phyloP scores from a whole-genome alignment of 2,888 invertebrate species.

The Pandemis cinnamomeana region DNA sequence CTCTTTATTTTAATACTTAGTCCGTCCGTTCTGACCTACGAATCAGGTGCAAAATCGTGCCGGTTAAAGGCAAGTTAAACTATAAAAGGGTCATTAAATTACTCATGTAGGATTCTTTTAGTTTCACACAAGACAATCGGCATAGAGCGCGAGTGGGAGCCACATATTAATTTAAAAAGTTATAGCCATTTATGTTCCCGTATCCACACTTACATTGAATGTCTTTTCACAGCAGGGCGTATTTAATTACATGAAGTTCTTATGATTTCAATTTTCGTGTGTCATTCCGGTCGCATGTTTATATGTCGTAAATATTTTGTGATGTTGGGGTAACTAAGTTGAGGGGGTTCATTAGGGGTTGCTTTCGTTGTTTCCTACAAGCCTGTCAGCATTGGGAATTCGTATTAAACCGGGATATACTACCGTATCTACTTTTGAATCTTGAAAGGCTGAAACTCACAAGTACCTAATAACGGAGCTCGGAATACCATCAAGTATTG shows the following conservation, averaged over 20 bases:
- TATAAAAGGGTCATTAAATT: neutral
- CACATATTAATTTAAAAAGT: neutral
- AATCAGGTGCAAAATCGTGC: neutral
- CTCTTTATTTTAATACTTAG: too few relatives aligned
- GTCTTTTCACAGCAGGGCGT: slow-evolving; percentile 17
- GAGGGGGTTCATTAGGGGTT: slow-evolving; percentile 56
- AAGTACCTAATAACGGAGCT: too few relatives aligned
- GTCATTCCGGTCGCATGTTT: slow-evolving; percentile 65
- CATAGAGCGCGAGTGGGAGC: neutral
- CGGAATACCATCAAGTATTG: neutral
- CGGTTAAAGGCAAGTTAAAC: neutral
- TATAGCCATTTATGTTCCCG: neutral
- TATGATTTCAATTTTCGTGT: slow-evolving; percentile 54
- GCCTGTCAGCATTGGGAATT: neutral
- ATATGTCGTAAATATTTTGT: slow-evolving; percentile 66
- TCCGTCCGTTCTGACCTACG: too few relatives aligned
- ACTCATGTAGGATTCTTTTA: neutral
- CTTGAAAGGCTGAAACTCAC: too few relatives aligned
- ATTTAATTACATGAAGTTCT: slow-evolving; percentile 43
- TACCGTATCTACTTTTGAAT: too few relatives aligned
- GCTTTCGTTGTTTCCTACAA: slow-evolving; percentile 52
- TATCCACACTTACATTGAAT: neutral
- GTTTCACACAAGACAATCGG: neutral
- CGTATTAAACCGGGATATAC: neutral
- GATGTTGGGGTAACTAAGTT: slow-evolving; percentile 59